phyloP scores from a whole-genome alignment of 1,140 invertebrate genomes.

The Temnothorax curvispinosus region DNA sequence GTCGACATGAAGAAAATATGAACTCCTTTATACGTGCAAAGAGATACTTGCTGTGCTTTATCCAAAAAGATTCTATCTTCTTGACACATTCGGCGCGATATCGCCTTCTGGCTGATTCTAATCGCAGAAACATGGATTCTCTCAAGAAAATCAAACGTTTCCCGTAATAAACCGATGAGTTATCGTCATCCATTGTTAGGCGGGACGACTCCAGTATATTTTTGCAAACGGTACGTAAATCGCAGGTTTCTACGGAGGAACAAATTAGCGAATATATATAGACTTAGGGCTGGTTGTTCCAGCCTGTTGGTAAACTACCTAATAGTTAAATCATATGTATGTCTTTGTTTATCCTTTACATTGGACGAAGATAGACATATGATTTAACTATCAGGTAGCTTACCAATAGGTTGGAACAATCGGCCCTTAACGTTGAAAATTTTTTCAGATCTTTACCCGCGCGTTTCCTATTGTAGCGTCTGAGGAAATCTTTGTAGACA shows the following conservation, averaged over 20 bases:
- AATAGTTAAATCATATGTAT: too few species aligned
- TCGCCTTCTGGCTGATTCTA: conserved; percentile 54
- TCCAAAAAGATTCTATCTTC: conserved; percentile 64
- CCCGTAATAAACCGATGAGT: conserved; percentile 40
- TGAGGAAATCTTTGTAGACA: conserved; percentile 73
- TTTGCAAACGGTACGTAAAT: conserved; percentile 18
- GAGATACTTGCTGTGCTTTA: conserved; percentile 48
- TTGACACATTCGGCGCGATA: conserved; percentile 15
- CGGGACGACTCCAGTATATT: conserved; percentile 9
- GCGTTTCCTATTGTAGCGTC: conserved; percentile 42
- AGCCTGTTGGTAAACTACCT: too few species aligned
- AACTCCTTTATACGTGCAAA: neutral
- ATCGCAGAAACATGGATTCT: conserved; percentile 35
- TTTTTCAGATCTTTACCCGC: neutral
- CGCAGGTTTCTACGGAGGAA: neutral
- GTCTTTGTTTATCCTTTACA: too few species aligned
- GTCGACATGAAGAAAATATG: neutral
- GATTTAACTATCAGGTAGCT: too few species aligned
- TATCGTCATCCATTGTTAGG: neutral
- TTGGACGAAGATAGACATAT: too few species aligned
- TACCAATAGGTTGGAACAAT: too few species aligned
- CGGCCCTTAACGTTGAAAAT: conserved; percentile 25
- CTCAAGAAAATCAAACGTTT: conserved; percentile 58
- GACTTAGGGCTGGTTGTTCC: too few species aligned
- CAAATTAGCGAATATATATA: neutral